Conservation (phyloP, 2,797 vertebrate species). For the Avahi laniger region DNA sequence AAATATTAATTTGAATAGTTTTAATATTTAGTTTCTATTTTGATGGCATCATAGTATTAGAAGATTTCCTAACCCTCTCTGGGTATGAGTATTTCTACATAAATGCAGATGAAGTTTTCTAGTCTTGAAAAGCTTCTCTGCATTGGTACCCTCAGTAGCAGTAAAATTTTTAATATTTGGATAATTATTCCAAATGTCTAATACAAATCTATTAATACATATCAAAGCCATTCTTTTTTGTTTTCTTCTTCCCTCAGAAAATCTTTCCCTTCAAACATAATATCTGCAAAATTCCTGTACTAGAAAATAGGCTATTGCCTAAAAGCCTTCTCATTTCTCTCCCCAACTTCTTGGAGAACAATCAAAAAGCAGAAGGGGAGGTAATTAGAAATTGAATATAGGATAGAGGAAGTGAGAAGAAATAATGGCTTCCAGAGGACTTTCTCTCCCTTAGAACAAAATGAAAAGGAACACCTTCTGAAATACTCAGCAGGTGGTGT, state of each 20-base stretch:
- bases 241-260: background rate
- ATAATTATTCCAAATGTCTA: conserved; percentile 1
- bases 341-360: background rate
- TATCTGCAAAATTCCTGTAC: background rate
- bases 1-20: background rate
- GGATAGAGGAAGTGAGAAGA: background rate
- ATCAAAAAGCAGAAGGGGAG: background rate
- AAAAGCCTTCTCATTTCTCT: background rate
- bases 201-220: background rate
- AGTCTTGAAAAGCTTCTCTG: background rate
- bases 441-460: background rate
- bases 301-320: background rate
- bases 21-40: conserved; percentile 7
- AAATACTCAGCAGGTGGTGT: background rate
- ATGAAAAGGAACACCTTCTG: background rate
- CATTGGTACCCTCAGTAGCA: background rate
- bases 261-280: background rate
- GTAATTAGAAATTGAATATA: background rate
- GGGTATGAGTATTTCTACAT: background rate
- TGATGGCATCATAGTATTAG: background rate
- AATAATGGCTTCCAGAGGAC: background rate
- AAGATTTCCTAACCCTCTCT: background rate
- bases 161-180: conserved; percentile 12
- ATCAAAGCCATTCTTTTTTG: background rate
- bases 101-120: background rate